phyloP scores from a whole-genome alignment of 2,888 invertebrate species.

The Sarcophaga caerulescens region DNA sequence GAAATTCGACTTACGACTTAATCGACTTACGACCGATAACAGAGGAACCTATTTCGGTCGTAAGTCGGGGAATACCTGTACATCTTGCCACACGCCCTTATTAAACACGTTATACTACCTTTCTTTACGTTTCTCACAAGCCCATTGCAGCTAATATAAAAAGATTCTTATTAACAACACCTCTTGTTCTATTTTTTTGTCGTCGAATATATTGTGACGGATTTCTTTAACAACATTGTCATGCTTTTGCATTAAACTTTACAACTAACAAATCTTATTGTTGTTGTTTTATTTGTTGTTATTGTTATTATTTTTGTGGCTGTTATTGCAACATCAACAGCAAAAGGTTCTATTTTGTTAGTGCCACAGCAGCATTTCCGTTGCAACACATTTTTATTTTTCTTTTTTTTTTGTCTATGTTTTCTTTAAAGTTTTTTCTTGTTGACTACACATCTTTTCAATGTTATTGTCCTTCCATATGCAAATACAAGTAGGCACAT shows the following conservation, averaged over 20 bases:
- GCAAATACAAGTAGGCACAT: not conserved
- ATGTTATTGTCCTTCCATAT: conserved; percentile 35
- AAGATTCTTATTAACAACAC: too few relatives aligned
- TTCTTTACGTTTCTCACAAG: too few relatives aligned
- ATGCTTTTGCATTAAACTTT: conserved; percentile 55
- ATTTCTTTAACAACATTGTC: conserved; percentile 63
- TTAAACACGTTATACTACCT: too few relatives aligned
- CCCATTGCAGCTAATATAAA: too few relatives aligned
- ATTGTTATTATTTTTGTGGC: not conserved
- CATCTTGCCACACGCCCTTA: too few relatives aligned
- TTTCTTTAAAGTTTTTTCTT: conserved; percentile 4
- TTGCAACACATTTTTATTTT: not conserved
- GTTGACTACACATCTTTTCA: conserved; percentile 25
- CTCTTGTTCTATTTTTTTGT: not conserved
- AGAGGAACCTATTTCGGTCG: too few relatives aligned
- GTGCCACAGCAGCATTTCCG: not conserved
- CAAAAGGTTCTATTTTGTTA: not conserved
- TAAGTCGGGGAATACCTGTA: too few relatives aligned
- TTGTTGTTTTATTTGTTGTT: conserved; percentile 19
- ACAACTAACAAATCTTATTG: conserved; percentile 39
- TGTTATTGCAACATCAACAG: not conserved
- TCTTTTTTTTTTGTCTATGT: conserved; percentile 33
- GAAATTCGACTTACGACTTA: too few relatives aligned
- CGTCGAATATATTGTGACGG: conserved; percentile 49
- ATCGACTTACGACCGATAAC: too few relatives aligned